Percentiles rank a stretch among this genome's conserved stretches.
Evolutionary conservation across 1,140 invertebrate genomes (phyloP).

Genomic region (Brachionus koreanus): DNA sequence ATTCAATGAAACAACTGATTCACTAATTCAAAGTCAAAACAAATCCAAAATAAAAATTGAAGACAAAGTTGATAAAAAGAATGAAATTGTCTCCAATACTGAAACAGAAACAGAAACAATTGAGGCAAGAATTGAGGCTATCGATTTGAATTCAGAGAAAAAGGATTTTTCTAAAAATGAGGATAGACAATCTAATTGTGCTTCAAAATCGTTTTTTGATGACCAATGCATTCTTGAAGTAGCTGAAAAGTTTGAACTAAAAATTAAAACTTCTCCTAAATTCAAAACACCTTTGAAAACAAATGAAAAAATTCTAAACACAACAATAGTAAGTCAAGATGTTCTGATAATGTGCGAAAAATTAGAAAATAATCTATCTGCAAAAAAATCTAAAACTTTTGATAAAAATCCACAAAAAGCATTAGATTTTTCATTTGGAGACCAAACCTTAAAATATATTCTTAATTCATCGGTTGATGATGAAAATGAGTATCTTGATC

Average conservation of each 20-base stretch:
- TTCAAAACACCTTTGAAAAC: not conserved
- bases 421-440: constrained; percentile 22
- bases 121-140: not conserved
- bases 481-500: not conserved
- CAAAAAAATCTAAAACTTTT: not conserved
- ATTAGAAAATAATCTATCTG: constrained; percentile 17
- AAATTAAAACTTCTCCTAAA: not conserved
- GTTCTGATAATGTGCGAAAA: constrained; percentile 4
- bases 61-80: not conserved
- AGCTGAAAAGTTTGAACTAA: not conserved
- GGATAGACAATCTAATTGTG: not conserved
- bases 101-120: not conserved
- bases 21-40: not conserved
- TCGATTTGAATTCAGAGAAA: not conserved
- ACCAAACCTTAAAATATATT: constrained; percentile 16
- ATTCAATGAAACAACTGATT: constrained; percentile 24
- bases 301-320: not conserved
- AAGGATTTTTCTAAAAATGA: not conserved
- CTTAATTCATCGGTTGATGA: not conserved
- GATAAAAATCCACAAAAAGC: not conserved
- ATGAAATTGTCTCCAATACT: not conserved
- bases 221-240: constrained; percentile 1
- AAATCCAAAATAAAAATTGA: not conserved
- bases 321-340: constrained; percentile 1
- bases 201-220: not conserved